Conservation (phyloP, 2,113 vertebrate genomes). For the Salvator merianae region DNA sequence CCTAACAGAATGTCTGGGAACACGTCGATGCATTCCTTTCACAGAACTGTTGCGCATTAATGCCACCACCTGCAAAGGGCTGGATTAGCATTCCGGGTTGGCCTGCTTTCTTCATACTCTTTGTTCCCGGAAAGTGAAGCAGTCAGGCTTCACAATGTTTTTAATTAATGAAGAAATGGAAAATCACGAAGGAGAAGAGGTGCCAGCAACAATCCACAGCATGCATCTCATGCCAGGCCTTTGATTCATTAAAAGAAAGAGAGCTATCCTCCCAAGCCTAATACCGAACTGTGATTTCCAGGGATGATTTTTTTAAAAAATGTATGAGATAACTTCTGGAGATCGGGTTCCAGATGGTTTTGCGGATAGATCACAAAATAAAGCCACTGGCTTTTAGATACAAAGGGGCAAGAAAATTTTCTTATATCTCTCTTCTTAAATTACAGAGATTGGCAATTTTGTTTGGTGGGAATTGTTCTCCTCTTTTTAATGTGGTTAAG, state of each 20-base stretch:
- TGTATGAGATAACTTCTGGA: neutral
- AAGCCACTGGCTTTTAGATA: neutral
- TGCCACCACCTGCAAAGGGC: neutral
- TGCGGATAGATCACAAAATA: neutral
- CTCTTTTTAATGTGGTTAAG: neutral
- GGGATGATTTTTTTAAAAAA: neutral
- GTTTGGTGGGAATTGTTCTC: neutral
- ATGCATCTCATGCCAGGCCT: constrained; percentile 31
- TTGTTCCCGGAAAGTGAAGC: constrained; percentile 39
- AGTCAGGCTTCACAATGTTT: constrained; percentile 38
- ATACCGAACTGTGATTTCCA: neutral
- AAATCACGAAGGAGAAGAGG: constrained; percentile 40
- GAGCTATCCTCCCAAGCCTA: neutral
- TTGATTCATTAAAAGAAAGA: constrained; percentile 46
- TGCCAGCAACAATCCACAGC: constrained; percentile 23
- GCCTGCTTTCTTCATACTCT: constrained; percentile 38
- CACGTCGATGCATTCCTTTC: neutral
- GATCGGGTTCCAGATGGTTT: neutral
- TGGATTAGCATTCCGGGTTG: constrained; percentile 12
- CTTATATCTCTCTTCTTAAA: neutral
- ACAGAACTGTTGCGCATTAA: neutral
- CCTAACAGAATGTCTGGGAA: neutral
- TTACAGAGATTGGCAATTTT: neutral
- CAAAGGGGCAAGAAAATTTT: no score
- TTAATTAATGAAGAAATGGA: constrained; percentile 58